phyloP scores from a whole-genome alignment of 2,888 invertebrate genomes.

The Acronicta psi region DNA sequence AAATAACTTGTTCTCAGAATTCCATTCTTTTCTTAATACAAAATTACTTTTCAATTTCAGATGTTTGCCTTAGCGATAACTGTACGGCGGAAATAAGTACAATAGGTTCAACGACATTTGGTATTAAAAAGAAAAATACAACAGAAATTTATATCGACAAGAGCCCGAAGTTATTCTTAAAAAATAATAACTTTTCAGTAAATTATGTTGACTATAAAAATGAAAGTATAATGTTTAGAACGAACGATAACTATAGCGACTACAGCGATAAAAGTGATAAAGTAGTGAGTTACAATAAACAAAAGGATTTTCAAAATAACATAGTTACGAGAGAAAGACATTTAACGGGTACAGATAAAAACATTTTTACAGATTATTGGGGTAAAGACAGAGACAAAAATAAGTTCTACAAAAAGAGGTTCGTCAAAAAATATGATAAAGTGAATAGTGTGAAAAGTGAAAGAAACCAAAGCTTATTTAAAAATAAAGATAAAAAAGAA shows the following conservation, averaged over 20 bases:
- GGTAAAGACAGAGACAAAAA: not conserved
- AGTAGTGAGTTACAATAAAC: not conserved
- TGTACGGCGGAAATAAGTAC: not conserved
- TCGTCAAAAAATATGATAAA: no score
- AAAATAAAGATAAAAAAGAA: not conserved
- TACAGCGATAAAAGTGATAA: not conserved
- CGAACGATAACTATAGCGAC: not conserved
- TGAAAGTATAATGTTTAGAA: not conserved
- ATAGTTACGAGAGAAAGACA: not conserved
- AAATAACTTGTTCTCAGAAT: not conserved
- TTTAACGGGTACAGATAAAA: not conserved
- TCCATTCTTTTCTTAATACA: not conserved
- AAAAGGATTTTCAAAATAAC: not conserved
- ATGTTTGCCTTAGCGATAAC: not conserved
- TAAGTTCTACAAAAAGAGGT: not conserved
- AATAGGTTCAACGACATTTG: not conserved
- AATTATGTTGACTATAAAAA: not conserved
- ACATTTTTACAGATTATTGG: not conserved
- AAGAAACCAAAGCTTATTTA: no score
- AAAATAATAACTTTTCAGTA: not conserved
- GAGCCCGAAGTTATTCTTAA: not conserved
- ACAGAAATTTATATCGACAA: not conserved
- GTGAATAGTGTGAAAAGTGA: no score
- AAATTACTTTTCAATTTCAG: conserved; percentile 28
- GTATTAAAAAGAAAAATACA: not conserved